A percentile compares a stretch with the other conserved stretches of the same genome.
phyloP scores from a whole-genome alignment of 2,113 vertebrate species.

The Sebastes schlegelii region DNA sequence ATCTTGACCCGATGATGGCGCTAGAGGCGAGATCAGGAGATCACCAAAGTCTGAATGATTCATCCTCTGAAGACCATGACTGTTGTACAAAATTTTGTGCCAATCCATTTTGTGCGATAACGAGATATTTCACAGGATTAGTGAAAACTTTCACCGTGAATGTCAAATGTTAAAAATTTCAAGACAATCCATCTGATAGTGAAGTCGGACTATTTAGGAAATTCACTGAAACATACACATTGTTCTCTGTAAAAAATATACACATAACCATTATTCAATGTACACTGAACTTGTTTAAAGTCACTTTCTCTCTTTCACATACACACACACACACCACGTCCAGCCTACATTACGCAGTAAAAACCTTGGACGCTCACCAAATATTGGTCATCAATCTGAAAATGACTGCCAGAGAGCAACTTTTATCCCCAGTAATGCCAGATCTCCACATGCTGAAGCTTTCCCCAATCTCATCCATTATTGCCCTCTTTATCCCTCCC shows the following conservation, averaged over 20 bases:
- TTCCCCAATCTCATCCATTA: slow-evolving; percentile 58
- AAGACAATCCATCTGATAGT: too few species aligned
- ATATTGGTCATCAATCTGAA: slow-evolving; percentile 69
- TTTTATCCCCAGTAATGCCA: slow-evolving; percentile 64
- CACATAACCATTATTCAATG: background rate
- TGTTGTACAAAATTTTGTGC: background rate
- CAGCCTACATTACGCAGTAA: slow-evolving; percentile 25
- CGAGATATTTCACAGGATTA: background rate
- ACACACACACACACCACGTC: background rate
- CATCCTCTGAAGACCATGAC: background rate
- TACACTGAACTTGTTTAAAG: background rate
- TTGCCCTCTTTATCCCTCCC: slow-evolving; percentile 60
- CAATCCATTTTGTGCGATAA: background rate
- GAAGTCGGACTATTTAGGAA: background rate
- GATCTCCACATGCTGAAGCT: slow-evolving; percentile 43
- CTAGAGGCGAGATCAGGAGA: background rate
- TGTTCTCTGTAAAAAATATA: too few species aligned
- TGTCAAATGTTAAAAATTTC: background rate
- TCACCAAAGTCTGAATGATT: background rate
- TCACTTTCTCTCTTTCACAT: background rate
- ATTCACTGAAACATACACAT: background rate
- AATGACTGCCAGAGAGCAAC: slow-evolving; percentile 53
- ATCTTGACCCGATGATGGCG: background rate
- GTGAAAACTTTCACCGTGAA: background rate
- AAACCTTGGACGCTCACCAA: slow-evolving; percentile 43